Evolutionary conservation across 2,113 vertebrate genomes (phyloP).

Genomic region (Thryonomys swinderianus): DNA sequence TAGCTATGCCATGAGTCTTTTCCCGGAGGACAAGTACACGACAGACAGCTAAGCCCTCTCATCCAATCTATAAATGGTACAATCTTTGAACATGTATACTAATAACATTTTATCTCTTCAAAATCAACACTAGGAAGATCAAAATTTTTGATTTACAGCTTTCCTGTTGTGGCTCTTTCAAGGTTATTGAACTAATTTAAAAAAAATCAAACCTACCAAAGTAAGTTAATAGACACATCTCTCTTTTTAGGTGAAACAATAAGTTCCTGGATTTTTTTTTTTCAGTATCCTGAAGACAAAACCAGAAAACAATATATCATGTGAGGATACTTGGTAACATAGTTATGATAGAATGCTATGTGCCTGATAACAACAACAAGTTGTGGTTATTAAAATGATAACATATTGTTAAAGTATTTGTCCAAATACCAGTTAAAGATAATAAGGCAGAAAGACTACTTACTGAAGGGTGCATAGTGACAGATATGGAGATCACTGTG

Average conservation of each 20-base stretch:
- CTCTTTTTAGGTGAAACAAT: neutral
- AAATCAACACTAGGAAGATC: neutral
- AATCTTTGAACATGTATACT: neutral
- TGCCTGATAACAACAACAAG: neutral
- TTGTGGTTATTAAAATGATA: neutral
- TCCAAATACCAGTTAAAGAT: neutral
- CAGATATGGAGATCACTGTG: neutral
- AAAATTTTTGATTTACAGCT: neutral
- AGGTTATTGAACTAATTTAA: neutral
- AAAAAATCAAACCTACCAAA: neutral
- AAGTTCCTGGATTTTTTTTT: neutral
- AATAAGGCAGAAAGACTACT: neutral
- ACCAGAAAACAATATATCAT: neutral
- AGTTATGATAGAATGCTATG: neutral
- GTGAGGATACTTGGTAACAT: neutral
- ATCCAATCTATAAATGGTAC: neutral
- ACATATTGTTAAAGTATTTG: neutral
- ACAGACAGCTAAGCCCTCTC: neutral
- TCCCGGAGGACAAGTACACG: neutral
- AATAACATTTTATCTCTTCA: neutral
- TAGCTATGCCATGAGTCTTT: neutral
- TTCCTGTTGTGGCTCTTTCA: neutral
- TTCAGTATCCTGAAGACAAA: neutral
- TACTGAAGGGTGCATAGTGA: neutral
- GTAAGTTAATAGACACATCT: neutral